phyloP scores from a whole-genome alignment of 2,888 invertebrate species.

The Phanerotoma sp. region DNA sequence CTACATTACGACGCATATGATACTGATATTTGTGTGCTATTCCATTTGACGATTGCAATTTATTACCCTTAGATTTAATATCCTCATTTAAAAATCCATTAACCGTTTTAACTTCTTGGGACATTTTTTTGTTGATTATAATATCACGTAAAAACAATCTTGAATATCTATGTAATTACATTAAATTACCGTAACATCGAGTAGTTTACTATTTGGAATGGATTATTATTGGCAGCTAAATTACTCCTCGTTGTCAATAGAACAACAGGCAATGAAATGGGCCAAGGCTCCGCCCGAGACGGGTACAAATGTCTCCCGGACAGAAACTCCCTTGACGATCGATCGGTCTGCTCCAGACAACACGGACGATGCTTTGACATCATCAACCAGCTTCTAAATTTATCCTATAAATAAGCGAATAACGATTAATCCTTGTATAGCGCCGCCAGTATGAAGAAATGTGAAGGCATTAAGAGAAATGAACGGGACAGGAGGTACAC shows the following conservation, averaged over 20 bases:
- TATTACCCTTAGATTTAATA: too few species aligned
- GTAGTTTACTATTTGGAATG: not conserved
- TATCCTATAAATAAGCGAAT: slow-evolving; percentile 9
- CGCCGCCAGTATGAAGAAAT: not conserved
- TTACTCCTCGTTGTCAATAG: not conserved
- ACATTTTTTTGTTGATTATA: too few species aligned
- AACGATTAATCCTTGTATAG: not conserved
- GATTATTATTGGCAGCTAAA: slow-evolving; percentile 9
- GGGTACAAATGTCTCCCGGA: slow-evolving; percentile 9
- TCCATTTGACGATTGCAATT: too few species aligned
- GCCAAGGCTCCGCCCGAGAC: slow-evolving; percentile 17
- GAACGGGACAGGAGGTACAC: slow-evolving; percentile 2
- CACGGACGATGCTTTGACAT: slow-evolving; percentile 13
- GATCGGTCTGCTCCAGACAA: slow-evolving; percentile 13
- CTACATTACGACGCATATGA: too few species aligned
- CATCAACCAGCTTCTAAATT: slow-evolving; percentile 13
- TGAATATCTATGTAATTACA: not conserved
- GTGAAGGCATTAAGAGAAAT: not conserved
- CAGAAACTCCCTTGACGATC: slow-evolving; percentile 9
- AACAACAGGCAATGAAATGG: slow-evolving; percentile 1
- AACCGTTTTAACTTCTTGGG: too few species aligned
- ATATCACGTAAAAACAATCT: not conserved
- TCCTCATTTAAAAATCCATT: too few species aligned
- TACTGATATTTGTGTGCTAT: too few species aligned
- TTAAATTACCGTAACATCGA: not conserved